Evolutionary conservation across 2,113 vertebrate species (phyloP).

Genomic region (Genyomyrus donnyi): DNA sequence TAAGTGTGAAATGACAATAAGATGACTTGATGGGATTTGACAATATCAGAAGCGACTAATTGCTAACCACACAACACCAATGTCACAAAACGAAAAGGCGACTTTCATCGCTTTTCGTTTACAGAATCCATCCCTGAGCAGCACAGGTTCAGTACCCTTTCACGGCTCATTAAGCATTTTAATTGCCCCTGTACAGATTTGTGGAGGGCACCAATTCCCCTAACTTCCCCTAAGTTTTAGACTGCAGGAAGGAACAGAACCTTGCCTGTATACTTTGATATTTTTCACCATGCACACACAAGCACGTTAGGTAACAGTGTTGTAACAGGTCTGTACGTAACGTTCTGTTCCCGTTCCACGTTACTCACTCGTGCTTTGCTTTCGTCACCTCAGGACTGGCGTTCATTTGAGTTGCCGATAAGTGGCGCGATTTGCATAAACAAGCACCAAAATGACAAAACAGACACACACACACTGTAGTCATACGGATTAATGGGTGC

Average conservation of each 20-base stretch:
- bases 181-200: background rate
- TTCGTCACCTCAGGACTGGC: background rate
- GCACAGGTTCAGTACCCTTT: background rate
- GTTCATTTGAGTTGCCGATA: background rate
- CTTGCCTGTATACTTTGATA: background rate
- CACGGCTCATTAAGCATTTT: background rate
- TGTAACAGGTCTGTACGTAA: background rate
- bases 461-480: background rate
- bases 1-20: background rate
- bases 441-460: background rate
- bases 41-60: background rate
- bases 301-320: background rate
- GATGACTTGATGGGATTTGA: background rate
- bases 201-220: background rate
- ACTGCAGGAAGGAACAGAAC: background rate
- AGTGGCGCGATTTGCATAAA: background rate
- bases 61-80: background rate
- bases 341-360: background rate
- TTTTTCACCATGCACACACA: background rate
- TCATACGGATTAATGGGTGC: background rate
- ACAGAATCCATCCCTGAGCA: background rate
- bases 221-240: background rate
- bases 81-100: background rate
- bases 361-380: background rate
- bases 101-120: background rate